Evolutionary conservation across 2,888 invertebrate genomes (phyloP).

Genomic region (Caenorhabditis sp.): DNA sequence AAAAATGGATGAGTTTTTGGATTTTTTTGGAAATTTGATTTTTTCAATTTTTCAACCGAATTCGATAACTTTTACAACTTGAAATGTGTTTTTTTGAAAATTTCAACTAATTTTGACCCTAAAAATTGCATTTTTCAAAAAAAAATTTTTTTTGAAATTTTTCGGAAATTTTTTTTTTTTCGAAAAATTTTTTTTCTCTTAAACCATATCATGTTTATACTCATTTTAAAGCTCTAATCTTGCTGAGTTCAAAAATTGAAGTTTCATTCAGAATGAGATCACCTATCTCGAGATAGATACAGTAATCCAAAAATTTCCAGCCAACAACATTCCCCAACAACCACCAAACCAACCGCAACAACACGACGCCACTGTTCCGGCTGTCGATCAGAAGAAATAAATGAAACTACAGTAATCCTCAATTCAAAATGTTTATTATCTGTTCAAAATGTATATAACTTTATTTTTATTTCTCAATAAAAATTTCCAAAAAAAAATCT

Average conservation of each 20-base stretch:
- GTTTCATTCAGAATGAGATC: too few relatives aligned
- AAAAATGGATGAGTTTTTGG: too few relatives aligned
- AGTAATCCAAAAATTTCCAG: background rate
- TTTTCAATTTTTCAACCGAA: too few relatives aligned
- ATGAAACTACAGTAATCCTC: background rate
- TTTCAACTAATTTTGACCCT: too few relatives aligned
- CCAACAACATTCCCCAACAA: conserved; percentile 6
- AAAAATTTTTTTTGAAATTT: background rate
- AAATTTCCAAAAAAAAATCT: conserved; percentile 12
- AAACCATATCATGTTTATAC: too few relatives aligned
- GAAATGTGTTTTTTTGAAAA: too few relatives aligned
- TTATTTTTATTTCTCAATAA: conserved; percentile 10
- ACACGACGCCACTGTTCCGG: background rate
- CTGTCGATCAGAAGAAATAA: conserved; percentile 16
- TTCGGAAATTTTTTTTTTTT: background rate
- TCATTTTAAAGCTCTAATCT: too few relatives aligned
- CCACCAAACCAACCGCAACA: conserved; percentile 1
- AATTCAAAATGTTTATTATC: conserved; percentile 3
- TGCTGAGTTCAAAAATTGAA: background rate
- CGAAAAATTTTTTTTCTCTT: too few relatives aligned
- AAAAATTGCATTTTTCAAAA: too few relatives aligned
- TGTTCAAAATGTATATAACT: conserved; percentile 3
- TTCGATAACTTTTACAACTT: too few relatives aligned
- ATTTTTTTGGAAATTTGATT: too few relatives aligned
- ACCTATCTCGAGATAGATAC: too few relatives aligned